Base-by-base conservation (phyloP, 2,113 vertebrate species). In the Natator depressus region DNA sequence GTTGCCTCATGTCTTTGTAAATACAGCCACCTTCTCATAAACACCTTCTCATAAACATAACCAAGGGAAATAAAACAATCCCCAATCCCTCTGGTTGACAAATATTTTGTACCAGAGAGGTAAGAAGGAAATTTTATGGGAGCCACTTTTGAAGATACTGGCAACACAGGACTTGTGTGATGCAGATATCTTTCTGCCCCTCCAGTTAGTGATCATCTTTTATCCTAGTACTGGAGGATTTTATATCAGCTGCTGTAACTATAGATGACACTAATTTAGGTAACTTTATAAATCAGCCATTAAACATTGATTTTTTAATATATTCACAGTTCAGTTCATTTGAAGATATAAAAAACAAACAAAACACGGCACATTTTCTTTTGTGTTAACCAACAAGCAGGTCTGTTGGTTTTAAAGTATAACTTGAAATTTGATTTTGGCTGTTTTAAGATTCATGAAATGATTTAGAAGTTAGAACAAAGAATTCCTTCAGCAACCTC, bases 251-350 rank as follows among this genome's bases (percentile, higher is more conserved):
- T 69, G 84, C 6, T 55, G 19, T 54, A 91, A 89, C 0, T 3
- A 91, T 65, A 93, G 94, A 94, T 83, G 50, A 47, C 59, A 89
- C 29, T 13, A 93, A 93, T 89, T 10, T 85, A 54, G 69, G 79
- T 20, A 81, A 20, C n/a, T 20, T 72, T 38, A 93, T 29, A 89
- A 89, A 88, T 57, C 78, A 80, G 4, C 25, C 4, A 75, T 47
- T 87, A 82, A 85, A 79, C 17, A 59, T n/a, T 3, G 3, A 65
- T 6, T 75, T 47, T 27, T 12, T 16, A 49, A 2, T 31, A 4
- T 53, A 27, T 59, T 82, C 46, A 20, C 11, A 87, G 0, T 6
- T 81, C 85, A 4, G 47, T 84, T 95, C 4, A 80, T 82, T 76
- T 84, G 51, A 91, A 89, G 6, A n/a, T 29, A 0, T 3, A 11